Evolutionary conservation across 2,888 invertebrate genomes (phyloP).

Genomic region (Drosophila setosimentum): DNA sequence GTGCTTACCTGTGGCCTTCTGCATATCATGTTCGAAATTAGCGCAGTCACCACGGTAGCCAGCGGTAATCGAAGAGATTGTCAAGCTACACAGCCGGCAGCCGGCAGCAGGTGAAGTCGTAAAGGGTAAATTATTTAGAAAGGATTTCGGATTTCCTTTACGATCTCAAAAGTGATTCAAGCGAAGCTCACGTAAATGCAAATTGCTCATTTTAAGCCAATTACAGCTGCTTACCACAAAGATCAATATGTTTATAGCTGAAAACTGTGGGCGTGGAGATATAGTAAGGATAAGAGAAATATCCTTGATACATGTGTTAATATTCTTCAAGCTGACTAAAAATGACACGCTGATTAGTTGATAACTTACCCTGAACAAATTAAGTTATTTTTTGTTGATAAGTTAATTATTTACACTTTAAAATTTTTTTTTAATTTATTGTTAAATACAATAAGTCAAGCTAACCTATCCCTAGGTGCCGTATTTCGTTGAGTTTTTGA

Average conservation of each 20-base stretch:
- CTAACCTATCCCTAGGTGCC: neutral
- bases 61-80: slow-evolving; percentile 61
- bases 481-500: no score
- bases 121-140: slow-evolving; percentile 68
- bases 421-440: no score
- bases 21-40: slow-evolving; percentile 80
- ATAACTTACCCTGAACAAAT: neutral
- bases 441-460: neutral
- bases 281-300: neutral
- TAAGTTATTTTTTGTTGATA: neutral
- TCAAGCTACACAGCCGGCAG: slow-evolving; percentile 50
- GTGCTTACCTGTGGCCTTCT: slow-evolving; percentile 75
- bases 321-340: slow-evolving; percentile 3
- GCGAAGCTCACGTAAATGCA: slow-evolving; percentile 26
- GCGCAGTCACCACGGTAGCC: slow-evolving; percentile 69
- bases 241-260: slow-evolving; percentile 6
- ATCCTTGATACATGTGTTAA: slow-evolving; percentile 16
- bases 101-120: slow-evolving; percentile 42
- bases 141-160: slow-evolving; percentile 69
- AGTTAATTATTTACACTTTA: neutral
- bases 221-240: slow-evolving; percentile 20
- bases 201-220: slow-evolving; percentile 30
- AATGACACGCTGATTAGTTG: neutral
- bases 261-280: neutral
- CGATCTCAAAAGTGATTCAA: slow-evolving; percentile 9